phyloP scores from a whole-genome alignment of 1,140 invertebrate species.

The Bacillus rossius region DNA sequence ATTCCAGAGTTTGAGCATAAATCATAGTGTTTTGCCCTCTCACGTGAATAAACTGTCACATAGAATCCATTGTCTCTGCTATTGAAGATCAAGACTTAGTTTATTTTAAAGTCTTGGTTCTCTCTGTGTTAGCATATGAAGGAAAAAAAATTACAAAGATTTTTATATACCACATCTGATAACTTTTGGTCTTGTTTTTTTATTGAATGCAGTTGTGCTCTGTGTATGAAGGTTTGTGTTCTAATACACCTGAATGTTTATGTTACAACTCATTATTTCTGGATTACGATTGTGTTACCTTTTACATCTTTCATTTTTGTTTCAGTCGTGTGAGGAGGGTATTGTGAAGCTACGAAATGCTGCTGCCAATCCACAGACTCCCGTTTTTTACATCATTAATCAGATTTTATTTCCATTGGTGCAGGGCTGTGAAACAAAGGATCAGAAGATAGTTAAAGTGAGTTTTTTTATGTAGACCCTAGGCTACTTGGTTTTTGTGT shows the following conservation, averaged over 20 bases:
- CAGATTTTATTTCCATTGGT: constrained; percentile 96
- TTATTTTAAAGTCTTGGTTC: too few species aligned
- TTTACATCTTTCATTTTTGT: constrained; percentile 28
- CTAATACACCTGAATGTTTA: neutral
- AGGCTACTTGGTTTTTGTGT: too few species aligned
- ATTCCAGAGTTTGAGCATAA: too few species aligned
- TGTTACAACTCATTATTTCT: neutral
- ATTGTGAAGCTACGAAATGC: constrained; percentile 84
- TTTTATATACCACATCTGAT: constrained; percentile 2
- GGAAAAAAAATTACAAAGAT: too few species aligned
- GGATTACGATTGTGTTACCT: neutral
- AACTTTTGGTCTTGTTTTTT: neutral
- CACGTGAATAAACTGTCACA: too few species aligned
- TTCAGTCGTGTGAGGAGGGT: constrained; percentile 90
- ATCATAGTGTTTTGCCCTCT: too few species aligned
- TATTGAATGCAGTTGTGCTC: neutral
- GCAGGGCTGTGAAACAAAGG: constrained; percentile 96
- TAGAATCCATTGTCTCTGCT: too few species aligned
- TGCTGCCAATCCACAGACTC: constrained; percentile 66
- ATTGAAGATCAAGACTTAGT: too few species aligned
- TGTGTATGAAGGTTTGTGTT: neutral
- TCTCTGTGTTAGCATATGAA: too few species aligned
- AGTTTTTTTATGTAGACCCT: constrained; percentile 8
- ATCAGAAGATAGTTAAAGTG: constrained; percentile 92
- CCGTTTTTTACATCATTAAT: constrained; percentile 80